Evolutionary conservation across 2,113 vertebrate species (phyloP), one percentile per base, ranked within the genome.

Genomic region (Cyanoderma ruficeps): DNA sequence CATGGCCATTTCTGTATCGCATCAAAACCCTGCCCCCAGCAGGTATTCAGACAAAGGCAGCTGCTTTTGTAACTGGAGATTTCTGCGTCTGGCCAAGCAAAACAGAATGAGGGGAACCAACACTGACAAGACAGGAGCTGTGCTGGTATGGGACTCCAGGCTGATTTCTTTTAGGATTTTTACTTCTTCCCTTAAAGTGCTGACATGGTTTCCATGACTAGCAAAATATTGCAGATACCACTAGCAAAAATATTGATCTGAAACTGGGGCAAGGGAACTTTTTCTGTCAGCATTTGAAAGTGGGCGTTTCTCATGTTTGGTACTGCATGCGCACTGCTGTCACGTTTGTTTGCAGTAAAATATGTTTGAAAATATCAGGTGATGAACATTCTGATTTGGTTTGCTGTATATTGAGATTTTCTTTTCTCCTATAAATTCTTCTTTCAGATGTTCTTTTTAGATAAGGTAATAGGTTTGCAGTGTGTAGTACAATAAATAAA

Each of bases 91-190:
- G 67, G 9, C 33, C 20, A 42, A 80, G 17, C 2, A 46, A 41
- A 87, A 50, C 13, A 28, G 11, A 25, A 37, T 25, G 20, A 83
- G 11, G 70, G 11, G 15, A 63, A 22, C 7, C 39, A 68, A 5
- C 2, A 3, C 23, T 39, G 33, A 39, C 25, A 46, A 27, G 25
- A 19, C 8, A 6, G 0, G 1, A 19, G 9, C 23, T 30, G 25
- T 13, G 39, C 9, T 56, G 15, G 25, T 10, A 9, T 59, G 25
- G 42, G 5, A 15, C 22, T 37, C 11, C 20, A 8, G 33, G 20
- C 25, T 63, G 15, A 21, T 7, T 14, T 3, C 15, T 67, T 47
- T 47, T 15, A 71, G 37, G 20, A 49, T 28, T 85, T 84, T 72
- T 47, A 44, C 27, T 11, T 57, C 42, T 70, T 86, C 31, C 10